Evolutionary conservation across 2,888 invertebrate species (phyloP).

Genomic region (Drosophila prolongata): DNA sequence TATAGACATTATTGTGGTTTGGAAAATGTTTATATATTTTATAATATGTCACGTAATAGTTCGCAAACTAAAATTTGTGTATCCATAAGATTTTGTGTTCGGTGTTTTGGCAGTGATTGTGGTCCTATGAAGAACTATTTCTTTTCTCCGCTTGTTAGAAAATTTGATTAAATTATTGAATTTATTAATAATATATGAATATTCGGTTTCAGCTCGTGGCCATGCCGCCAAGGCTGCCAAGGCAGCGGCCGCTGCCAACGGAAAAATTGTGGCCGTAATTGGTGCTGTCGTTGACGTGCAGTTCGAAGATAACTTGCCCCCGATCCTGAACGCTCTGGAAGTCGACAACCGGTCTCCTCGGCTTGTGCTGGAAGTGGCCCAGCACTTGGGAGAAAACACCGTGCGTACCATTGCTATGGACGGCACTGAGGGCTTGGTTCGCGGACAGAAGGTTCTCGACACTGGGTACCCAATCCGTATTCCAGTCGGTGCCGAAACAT

Average conservation of each 20-base stretch:
- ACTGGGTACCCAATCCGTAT: conserved; percentile 94
- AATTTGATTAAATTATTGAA: too few relatives aligned
- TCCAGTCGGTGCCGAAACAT: conserved; percentile 95
- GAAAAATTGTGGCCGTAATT: conserved; percentile 93
- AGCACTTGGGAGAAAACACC: conserved; percentile 95
- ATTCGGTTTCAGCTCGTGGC: conserved; percentile 62
- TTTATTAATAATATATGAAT: too few relatives aligned
- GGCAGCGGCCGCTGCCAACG: conserved; percentile 70
- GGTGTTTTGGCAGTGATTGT: too few relatives aligned
- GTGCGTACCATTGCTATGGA: conserved; percentile 98
- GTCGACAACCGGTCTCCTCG: conserved; percentile 92
- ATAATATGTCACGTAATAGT: too few relatives aligned
- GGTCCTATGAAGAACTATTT: too few relatives aligned
- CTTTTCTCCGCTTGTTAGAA: too few relatives aligned
- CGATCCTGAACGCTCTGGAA: conserved; percentile 97
- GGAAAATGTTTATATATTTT: too few relatives aligned
- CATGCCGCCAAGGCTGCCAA: conserved; percentile 80
- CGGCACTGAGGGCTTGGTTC: conserved; percentile 95
- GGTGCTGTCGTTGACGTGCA: conserved; percentile 99
- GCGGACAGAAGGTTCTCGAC: conserved; percentile 92
- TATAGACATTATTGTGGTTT: too few relatives aligned
- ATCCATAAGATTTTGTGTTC: too few relatives aligned
- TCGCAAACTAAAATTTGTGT: too few relatives aligned
- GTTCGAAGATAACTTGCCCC: conserved; percentile 94
- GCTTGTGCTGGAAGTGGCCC: conserved; percentile 91